Evolutionary conservation across 2,888 invertebrate genomes (phyloP).

Genomic region (Erebia palarica): DNA sequence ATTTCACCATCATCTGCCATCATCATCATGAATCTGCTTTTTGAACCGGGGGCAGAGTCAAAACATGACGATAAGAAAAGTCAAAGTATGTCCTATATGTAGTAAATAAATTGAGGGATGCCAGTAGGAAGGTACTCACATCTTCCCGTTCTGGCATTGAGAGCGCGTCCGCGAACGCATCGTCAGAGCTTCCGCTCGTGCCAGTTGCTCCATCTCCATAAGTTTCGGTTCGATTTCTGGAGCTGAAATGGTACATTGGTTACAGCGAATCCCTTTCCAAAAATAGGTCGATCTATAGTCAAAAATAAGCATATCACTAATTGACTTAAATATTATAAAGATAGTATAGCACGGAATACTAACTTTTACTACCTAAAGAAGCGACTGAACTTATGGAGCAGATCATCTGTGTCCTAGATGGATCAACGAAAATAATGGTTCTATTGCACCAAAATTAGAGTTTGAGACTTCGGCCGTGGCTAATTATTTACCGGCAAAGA

Average conservation of each 20-base stretch:
- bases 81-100: neutral
- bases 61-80: neutral
- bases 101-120: neutral
- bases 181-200: slow-evolving; percentile 82
- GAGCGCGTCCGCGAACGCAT: slow-evolving; percentile 82
- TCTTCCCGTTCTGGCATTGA: slow-evolving; percentile 83
- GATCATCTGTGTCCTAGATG: too few species aligned
- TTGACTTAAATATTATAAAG: too few species aligned
- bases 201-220: slow-evolving; percentile 86
- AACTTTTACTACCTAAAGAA: too few species aligned
- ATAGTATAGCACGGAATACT: too few species aligned
- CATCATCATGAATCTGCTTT: too few species aligned
- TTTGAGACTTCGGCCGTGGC: too few species aligned
- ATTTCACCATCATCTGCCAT: too few species aligned
- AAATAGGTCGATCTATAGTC: neutral
- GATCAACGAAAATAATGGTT: too few species aligned
- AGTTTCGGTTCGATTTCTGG: slow-evolving; percentile 79
- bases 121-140: slow-evolving; percentile 56
- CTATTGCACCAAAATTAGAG: too few species aligned
- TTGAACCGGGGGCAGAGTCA: neutral
- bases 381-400: too few species aligned
- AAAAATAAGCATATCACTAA: neutral
- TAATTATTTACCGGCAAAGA: too few species aligned
- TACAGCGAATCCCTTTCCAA: neutral
- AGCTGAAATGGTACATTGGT: slow-evolving; percentile 50